Evolutionary conservation across 35 echinoderm and acorn worm species (phyloP).

Genomic region (Apostichopus californicus): DNA sequence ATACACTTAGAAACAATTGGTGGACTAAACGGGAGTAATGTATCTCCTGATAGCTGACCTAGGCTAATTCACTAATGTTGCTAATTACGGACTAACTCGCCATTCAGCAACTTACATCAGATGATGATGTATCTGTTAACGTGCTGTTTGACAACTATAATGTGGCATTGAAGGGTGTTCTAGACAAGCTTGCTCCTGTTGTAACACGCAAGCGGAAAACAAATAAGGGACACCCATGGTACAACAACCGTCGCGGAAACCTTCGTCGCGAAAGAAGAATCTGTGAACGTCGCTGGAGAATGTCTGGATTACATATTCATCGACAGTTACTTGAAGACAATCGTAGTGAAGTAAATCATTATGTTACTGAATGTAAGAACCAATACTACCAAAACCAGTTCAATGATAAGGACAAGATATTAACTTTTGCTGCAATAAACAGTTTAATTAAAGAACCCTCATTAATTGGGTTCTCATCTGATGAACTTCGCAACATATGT

Average conservation of each 20-base stretch:
- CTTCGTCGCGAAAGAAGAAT: slow-evolving; percentile 9
- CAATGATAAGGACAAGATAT: not conserved
- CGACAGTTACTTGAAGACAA: slow-evolving; percentile 19
- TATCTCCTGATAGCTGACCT: too few species aligned
- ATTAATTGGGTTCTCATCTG: not conserved
- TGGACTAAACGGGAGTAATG: too few species aligned
- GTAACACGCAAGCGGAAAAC: not conserved
- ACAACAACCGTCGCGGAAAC: not conserved
- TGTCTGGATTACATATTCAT: slow-evolving; percentile 22
- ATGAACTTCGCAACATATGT: not conserved
- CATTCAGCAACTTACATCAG: too few species aligned
- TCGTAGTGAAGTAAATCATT: not conserved
- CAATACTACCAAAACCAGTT: slow-evolving; percentile 33
- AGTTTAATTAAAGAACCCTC: slow-evolving; percentile 12
- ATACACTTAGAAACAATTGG: too few species aligned
- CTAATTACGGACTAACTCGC: too few species aligned
- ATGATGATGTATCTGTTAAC: not conserved
- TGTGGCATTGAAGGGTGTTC: not conserved
- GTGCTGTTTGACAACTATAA: not conserved
- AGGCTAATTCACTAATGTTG: too few species aligned
- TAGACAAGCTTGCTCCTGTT: slow-evolving; percentile 15
- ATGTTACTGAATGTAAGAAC: not conserved
- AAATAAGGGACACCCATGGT: not conserved
- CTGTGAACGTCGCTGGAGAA: slow-evolving; percentile 28
- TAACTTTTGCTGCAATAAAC: not conserved